A percentile compares a stretch with the other conserved stretches of the same genome.
Conservation (phyloP, 2,888 invertebrate species). For the Hermaeophaga mercurialis region DNA sequence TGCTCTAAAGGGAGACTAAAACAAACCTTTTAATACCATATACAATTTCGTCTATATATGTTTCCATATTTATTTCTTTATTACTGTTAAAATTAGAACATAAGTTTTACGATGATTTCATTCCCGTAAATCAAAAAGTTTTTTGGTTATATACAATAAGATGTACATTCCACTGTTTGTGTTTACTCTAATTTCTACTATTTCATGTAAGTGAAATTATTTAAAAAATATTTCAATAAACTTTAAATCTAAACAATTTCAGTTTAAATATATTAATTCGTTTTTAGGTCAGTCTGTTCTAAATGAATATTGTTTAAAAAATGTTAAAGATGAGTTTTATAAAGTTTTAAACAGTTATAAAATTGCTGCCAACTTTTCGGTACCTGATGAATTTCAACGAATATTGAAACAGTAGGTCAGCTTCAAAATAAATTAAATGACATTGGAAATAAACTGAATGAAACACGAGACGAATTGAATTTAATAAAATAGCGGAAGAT, state of each 20-base stretch:
- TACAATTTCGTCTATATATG: no score
- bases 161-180: background rate
- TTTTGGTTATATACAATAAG: constrained; percentile 5
- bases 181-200: background rate
- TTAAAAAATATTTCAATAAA: no score
- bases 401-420: background rate
- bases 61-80: no score
- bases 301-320: constrained; percentile 10
- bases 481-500: background rate
- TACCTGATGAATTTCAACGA: constrained; percentile 5
- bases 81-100: background rate
- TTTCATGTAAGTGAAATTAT: constrained; percentile 13
- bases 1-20: no score
- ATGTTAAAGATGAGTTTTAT: constrained; percentile 9
- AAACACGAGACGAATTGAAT: no score
- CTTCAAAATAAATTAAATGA: background rate
- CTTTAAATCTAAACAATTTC: no score
- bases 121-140: background rate
- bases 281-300: background rate
- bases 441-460: background rate
- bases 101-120: background rate
- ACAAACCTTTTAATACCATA: no score
- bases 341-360: background rate
- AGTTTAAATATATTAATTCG: background rate
- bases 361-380: constrained; percentile 6